Evolutionary conservation across 2,797 vertebrate genomes (phyloP), one percentile per base, ranked within the genome.

Genomic region (Rousettus madagascariensis): DNA sequence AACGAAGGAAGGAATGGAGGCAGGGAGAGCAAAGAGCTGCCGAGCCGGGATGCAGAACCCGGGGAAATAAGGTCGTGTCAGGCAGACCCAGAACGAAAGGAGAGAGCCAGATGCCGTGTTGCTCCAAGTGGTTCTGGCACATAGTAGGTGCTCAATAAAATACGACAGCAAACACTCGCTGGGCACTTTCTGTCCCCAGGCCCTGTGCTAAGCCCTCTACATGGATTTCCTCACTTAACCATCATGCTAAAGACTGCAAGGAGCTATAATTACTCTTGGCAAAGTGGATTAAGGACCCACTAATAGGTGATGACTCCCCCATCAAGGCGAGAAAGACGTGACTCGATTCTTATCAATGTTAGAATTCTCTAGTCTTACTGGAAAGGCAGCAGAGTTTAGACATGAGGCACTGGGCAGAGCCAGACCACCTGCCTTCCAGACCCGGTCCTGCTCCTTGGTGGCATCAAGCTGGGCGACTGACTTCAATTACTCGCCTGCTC

Each of bases 71-170:
- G 84, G 30, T 6, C 6, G 15, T 51, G 22, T 8, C 9, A 15
- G 24, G 80, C 0, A 1, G 71, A 41, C 26, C 15, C 6, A 6
- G 49, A 49, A n/a, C 4, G 20, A 86, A 36, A 77, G 74, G 19
- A 77, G 41, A 51, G 1, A 57, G 28, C 5, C 1, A 0, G 57
- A 17, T 0, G 8, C 12, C 28, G 9, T 20, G 17, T 11, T 46
- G 53, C 33, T 59, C 12, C 51, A 6, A 15, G 53, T 72, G 85
- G n/a, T 63, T 41, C 17, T 41, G 19, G 8, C n/a, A 43, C 9
- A 24, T 7, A 57, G 36, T 5, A 13, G 79, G 38, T 8, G 7
- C 51, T 68, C 10, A 69, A 3, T 22, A 68, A 65, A 15, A 30
- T 10, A 20, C 0, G 30, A n/a, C 22, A 30, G 3, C 2, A 3